These are phyloP conservation scores for Barypeithes pellucidus DNA, from an alignment of 2,888 invertebrate species.

Conservation along the genomic window DNA sequence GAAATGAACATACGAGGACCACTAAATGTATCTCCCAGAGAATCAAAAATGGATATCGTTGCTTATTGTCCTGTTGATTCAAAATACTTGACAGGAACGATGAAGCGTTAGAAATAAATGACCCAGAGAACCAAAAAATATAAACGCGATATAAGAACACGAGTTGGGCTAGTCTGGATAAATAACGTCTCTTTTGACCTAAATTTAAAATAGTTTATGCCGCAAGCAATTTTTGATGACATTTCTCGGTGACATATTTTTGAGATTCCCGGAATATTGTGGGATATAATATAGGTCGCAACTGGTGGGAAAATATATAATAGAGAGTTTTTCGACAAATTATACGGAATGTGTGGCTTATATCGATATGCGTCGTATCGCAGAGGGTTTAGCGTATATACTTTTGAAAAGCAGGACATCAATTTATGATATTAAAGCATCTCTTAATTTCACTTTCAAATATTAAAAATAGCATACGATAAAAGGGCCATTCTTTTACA, in stretches of 20 bases:
- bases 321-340: neutral
- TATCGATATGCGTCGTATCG: too few relatives aligned
- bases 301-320: conserved; percentile 24
- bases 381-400: too few relatives aligned
- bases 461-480: too few relatives aligned
- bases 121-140: neutral
- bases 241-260: conserved; percentile 44
- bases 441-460: too few relatives aligned
- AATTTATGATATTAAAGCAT: too few relatives aligned
- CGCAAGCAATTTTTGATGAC: conserved; percentile 34
- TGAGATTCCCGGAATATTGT: conserved; percentile 40
- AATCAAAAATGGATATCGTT: too few relatives aligned
- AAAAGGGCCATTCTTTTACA: too few relatives aligned
- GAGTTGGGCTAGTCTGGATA: conserved; percentile 39
- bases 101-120: neutral
- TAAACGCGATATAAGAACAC: conserved; percentile 9
- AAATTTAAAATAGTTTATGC: conserved; percentile 45
- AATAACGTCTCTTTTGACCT: conserved; percentile 40
- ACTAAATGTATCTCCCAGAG: too few relatives aligned
- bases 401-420: too few relatives aligned
- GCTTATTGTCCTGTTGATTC: neutral
- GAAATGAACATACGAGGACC: too few relatives aligned
- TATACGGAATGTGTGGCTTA: neutral
- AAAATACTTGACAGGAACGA: neutral
- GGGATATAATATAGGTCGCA: conserved; percentile 37